Conservation (phyloP, 2,113 vertebrate genomes). For the Peromyscus polionotus region DNA sequence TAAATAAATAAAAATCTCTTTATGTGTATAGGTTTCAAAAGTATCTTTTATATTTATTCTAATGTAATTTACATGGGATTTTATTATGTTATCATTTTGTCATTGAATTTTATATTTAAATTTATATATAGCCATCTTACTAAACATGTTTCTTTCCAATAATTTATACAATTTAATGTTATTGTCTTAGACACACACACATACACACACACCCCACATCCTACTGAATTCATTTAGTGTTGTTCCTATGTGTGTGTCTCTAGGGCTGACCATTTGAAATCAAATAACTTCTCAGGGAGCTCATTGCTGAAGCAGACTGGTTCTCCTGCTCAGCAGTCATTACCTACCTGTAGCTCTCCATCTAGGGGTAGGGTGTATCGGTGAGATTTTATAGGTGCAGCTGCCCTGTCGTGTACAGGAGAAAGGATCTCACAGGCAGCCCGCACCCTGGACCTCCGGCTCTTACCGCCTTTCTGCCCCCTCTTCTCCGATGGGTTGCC, state of each 20-base stretch:
- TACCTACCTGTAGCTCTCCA: not conserved
- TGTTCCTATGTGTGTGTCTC: not conserved
- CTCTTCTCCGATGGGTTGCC: not conserved
- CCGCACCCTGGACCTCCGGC: not conserved
- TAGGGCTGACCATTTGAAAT: not conserved
- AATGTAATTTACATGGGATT: not conserved
- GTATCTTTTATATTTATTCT: not conserved
- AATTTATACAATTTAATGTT: not conserved
- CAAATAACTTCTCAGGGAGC: no score
- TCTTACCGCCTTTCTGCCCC: not conserved
- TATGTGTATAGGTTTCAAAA: not conserved
- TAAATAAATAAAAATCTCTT: not conserved
- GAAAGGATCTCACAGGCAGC: not conserved
- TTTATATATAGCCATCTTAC: not conserved
- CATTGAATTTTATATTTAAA: not conserved
- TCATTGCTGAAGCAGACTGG: not conserved
- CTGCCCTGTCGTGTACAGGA: not conserved
- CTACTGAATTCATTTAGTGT: not conserved
- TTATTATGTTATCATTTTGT: not conserved
- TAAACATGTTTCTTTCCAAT: not conserved
- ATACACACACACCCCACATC: not conserved
- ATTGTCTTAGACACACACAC: not conserved
- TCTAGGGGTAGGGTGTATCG: not conserved
- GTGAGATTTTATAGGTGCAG: not conserved
- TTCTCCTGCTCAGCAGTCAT: not conserved